phyloP scores from a whole-genome alignment of 2,113 vertebrate species.

The Pantherophis guttatus region DNA sequence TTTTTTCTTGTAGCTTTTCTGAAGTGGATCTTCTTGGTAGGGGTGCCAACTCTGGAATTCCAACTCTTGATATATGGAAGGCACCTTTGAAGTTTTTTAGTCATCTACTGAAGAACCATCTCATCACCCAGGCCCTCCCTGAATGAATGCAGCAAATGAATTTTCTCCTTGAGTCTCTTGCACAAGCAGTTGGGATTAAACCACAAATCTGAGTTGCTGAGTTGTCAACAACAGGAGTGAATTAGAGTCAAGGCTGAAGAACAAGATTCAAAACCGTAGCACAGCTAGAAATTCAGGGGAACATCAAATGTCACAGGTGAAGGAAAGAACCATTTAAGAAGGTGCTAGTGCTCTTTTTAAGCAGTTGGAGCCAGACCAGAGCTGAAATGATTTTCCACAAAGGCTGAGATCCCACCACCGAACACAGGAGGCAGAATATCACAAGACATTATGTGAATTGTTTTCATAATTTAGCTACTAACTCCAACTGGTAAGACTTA shows the following conservation, averaged over 20 bases:
- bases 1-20: background rate
- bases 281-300: background rate
- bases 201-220: background rate
- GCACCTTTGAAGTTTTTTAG: background rate
- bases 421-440: background rate
- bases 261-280: background rate
- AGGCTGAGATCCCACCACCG: background rate
- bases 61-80: background rate
- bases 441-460: background rate
- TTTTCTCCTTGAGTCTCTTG: background rate
- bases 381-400: background rate
- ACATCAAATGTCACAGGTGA: background rate
- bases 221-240: background rate
- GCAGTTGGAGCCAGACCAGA: background rate
- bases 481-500: background rate
- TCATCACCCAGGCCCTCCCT: background rate
- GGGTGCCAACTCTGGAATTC: background rate
- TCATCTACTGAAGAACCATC: background rate
- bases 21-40: background rate
- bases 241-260: background rate
- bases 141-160: background rate
- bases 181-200: background rate
- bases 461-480: background rate
- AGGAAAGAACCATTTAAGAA: background rate
- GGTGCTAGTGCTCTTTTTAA: background rate